These are phyloP conservation scores for Rhizoglyphus robini DNA, from an alignment of 1,140 invertebrate species.

Conservation along the genomic window DNA sequence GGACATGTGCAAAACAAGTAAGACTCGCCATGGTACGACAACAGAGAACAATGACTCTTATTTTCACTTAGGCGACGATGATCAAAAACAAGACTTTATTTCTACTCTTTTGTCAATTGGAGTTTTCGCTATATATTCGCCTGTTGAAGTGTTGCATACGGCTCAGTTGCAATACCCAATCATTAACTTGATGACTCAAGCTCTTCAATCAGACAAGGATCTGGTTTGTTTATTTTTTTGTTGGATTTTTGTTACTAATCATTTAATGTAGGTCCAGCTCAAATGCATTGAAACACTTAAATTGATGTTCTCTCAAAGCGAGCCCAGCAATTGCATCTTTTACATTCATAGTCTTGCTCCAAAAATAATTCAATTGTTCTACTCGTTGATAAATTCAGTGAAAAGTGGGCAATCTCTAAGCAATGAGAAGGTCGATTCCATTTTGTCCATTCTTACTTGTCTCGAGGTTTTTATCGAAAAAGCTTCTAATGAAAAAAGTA, in stretches of 20 bases:
- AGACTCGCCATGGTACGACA: too few species aligned
- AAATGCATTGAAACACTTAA: slow-evolving; percentile 62
- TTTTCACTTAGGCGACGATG: slow-evolving; percentile 34
- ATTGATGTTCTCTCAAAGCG: slow-evolving; percentile 55
- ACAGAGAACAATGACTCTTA: slow-evolving; percentile 7
- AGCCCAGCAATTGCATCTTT: slow-evolving; percentile 51
- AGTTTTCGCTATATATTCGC: slow-evolving; percentile 68
- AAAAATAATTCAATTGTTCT: slow-evolving; percentile 30
- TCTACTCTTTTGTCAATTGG: slow-evolving; percentile 71
- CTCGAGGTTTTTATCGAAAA: slow-evolving; percentile 57
- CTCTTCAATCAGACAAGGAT: slow-evolving; percentile 57
- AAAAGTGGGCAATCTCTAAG: background rate
- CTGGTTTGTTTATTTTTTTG: slow-evolving; percentile 41
- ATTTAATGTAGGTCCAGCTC: slow-evolving; percentile 44
- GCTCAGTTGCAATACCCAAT: slow-evolving; percentile 77
- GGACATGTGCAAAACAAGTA: slow-evolving; percentile 66
- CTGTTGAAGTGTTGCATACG: slow-evolving; percentile 54
- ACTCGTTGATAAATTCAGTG: slow-evolving; percentile 19
- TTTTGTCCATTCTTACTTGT: slow-evolving; percentile 50
- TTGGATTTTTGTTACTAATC: slow-evolving; percentile 21
- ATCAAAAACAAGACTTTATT: slow-evolving; percentile 63
- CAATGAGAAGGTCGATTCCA: slow-evolving; percentile 31
- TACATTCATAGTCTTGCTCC: slow-evolving; percentile 67
- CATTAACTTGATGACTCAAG: slow-evolving; percentile 79
- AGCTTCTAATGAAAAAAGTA: slow-evolving; percentile 60